Evolutionary conservation across 2,797 vertebrate genomes (phyloP).

Genomic region (Mormyrops boulengeri): DNA sequence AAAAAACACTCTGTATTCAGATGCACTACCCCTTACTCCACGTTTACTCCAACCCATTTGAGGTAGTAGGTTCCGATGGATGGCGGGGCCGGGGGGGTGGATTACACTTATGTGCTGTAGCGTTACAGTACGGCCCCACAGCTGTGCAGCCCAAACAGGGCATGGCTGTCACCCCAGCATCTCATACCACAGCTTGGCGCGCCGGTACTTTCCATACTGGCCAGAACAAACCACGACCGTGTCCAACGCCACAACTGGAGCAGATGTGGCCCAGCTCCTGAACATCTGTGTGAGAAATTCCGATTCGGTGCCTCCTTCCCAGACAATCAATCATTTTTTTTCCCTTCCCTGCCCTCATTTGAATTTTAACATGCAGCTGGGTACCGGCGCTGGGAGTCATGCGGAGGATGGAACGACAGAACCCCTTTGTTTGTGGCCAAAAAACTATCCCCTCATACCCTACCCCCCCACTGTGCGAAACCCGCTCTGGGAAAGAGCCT

Average conservation of each 20-base stretch:
- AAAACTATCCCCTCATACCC: not conserved
- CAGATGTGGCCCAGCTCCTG: conserved; percentile 52
- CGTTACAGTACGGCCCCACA: not conserved
- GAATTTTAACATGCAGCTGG: conserved; percentile 57
- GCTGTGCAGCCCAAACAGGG: not conserved
- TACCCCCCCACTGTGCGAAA: not conserved
- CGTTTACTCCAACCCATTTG: not conserved
- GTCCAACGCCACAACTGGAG: conserved; percentile 46
- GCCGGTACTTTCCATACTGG: not conserved
- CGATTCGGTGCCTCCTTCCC: conserved; percentile 46
- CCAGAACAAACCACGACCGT: conserved; percentile 10
- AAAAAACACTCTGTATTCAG: not conserved
- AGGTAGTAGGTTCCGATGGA: not conserved
- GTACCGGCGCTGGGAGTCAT: conserved; percentile 35
- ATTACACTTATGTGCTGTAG: not conserved
- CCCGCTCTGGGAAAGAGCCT: not conserved
- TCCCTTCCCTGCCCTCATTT: conserved; percentile 47
- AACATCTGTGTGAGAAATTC: conserved; percentile 61
- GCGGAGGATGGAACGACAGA: not conserved
- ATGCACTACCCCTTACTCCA: not conserved
- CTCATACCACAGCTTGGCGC: not conserved
- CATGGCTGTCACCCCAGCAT: not conserved
- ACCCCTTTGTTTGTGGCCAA: not conserved
- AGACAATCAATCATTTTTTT: conserved; percentile 46
- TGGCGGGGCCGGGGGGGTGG: not conserved